These are phyloP conservation scores for Scolopax mira DNA, from an alignment of 2,113 vertebrate species.

Conservation along the genomic window DNA sequence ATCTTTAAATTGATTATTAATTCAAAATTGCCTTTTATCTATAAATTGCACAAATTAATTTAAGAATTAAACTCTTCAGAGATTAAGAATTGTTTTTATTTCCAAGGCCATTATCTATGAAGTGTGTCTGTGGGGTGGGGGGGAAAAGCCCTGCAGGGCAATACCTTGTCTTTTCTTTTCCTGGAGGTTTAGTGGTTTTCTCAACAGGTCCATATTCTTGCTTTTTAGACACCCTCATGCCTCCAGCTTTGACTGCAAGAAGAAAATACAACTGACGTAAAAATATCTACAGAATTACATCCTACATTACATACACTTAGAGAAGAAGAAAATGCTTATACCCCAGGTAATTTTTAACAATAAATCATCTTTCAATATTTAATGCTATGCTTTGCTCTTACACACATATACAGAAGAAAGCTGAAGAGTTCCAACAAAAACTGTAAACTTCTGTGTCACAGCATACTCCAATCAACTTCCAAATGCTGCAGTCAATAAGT, in stretches of 20 bases:
- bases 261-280: not conserved
- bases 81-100: not conserved
- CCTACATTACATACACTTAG: not conserved
- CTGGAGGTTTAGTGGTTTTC: slow-evolving; percentile 74
- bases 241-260: slow-evolving; percentile 85
- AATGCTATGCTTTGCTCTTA: not conserved
- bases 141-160: not conserved
- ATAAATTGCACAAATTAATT: not conserved
- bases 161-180: slow-evolving; percentile 83
- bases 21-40: not conserved
- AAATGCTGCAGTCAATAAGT: not conserved
- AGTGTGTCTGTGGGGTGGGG: too few relatives aligned
- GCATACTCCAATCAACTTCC: not conserved
- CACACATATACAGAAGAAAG: not conserved
- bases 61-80: not conserved
- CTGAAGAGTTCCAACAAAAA: not conserved
- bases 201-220: slow-evolving; percentile 78
- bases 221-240: slow-evolving; percentile 89
- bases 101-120: not conserved
- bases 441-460: not conserved
- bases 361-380: not conserved
- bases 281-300: not conserved
- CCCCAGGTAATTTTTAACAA: not conserved
- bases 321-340: not conserved
- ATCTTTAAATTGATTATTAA: not conserved